Base-by-base conservation (phyloP, 53 echinoderm and acorn worm genomes). In the Echinometra lucunter region DNA sequence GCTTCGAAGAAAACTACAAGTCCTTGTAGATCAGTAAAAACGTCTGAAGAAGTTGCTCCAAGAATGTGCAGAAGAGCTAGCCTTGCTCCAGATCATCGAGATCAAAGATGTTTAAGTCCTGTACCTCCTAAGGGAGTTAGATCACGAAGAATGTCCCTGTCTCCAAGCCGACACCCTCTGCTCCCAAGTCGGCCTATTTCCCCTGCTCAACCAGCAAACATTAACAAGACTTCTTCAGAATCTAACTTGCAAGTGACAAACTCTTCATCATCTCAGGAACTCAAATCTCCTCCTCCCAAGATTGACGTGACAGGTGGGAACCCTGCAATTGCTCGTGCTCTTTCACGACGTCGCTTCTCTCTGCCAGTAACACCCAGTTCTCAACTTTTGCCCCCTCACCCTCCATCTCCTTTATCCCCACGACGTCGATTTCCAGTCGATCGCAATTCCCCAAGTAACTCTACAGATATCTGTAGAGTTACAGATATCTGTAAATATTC, bases 121-220 rank as follows among this genome's bases (percentile, higher is more conserved):
- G 37, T 21, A 19, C 91, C 91, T 37, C 91, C 91, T n/a, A 91
- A 17, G 30, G 27, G 19, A 12, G 21, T 2, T 6, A 44, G 91
- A 37, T 42, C 69, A 60, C 69, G 91, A 21, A 66, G 91, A 42
- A 91, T 91, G 91, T 91, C 91, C 9, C 32, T 91, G 70, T 91
- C 91, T n/a, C 91, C 91, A 40, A 60, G 91, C 69, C 91, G 91
- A 27, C 25, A 67, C 44, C 72, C 91, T 21, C 47, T 91, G 13
- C 66, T 91, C 44, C 91, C 91, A 25, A 58, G 0, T 28, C 23
- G 66, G 17, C 66, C 58, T 15, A 30, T 63, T 4, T 63, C 90
- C 23, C 90, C 90, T 60, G 34, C 37, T 17, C 91, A 45, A 9
- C 56, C 25, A 11, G 57, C 13, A 44, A 17, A 58, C 49, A 91